Evolutionary conservation across 2,888 invertebrate genomes (phyloP), one percentile per base, ranked within the genome.

Genomic region (Holacanthella duospinosa): DNA sequence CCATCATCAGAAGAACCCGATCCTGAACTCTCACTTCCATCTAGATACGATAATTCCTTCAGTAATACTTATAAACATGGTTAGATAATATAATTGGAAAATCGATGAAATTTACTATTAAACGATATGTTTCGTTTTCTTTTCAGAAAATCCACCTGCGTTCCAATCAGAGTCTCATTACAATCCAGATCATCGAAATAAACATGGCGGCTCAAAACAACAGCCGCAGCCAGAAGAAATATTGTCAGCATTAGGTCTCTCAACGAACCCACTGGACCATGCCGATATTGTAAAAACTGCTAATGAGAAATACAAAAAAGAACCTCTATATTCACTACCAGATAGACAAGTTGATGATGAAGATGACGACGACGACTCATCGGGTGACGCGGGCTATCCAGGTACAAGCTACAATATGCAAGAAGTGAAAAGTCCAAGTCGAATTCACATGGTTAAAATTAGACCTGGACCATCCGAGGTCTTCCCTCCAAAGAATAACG

Each of bases 331-430:
- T 21, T 48, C 48, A 9, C 21, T n/a, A 21, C 48, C 48, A 9
- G 48, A 48, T 21, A 48, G 48, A 21, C 48, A 48, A 21, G n/a
- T 48, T 48, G 48, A 48, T 9, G 48, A 48, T 21, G 48, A 48
- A 4, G 21, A 9, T n/a, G 48, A 48, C 4, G 48, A 48, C n/a
- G 48, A 48, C 4, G 48, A 48, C 4, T n/a, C 48, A 4, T 48
- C 48, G 36, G 43, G 26, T n/a, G 62, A 62, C 25, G 36, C 29
- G 21, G 62, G 62, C 19, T 62, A 62, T 29, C 62, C 62, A 16
- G 59, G 59, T 0, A 62, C 62, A 9, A 36, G 54, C 16, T 62
- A 62, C 55, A 62, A 59, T 36, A 54, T 62, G 43, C 59, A 53
- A n/a, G 6, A 43, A 4, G n/a, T 4, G 4, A 21, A 4, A n/a